Conservation (phyloP, 1,140 invertebrate species). For the Drosophila kurseongensis region DNA sequence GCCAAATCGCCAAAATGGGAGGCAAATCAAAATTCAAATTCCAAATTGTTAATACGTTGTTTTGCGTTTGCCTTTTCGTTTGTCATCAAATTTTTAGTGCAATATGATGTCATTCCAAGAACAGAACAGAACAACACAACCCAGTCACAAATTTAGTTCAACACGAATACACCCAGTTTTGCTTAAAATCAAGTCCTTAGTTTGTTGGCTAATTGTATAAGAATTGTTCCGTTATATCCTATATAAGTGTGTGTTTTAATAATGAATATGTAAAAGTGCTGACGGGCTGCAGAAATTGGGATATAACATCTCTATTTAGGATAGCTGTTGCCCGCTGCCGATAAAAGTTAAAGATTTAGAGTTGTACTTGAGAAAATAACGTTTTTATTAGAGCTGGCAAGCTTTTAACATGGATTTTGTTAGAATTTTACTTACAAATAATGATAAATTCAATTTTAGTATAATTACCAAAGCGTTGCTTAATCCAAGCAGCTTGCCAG, state of each 20-base stretch:
- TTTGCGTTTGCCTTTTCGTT: slow-evolving; percentile 15
- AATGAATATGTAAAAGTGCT: neutral
- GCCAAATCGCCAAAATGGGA: slow-evolving; percentile 1
- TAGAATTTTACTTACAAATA: too few species aligned
- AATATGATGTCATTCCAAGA: slow-evolving; percentile 54
- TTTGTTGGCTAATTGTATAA: slow-evolving; percentile 36
- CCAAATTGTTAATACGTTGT: neutral
- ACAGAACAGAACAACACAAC: slow-evolving; percentile 31
- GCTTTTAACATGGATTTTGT: too few species aligned
- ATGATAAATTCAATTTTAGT: too few species aligned
- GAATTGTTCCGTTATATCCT: slow-evolving; percentile 5
- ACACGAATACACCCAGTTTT: slow-evolving; percentile 32
- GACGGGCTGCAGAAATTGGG: too few species aligned
- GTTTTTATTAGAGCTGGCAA: too few species aligned
- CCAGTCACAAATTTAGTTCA: neutral
- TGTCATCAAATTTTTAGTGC: slow-evolving; percentile 64
- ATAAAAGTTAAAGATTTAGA: neutral
- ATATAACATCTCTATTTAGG: too few species aligned
- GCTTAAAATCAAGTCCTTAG: slow-evolving; percentile 22
- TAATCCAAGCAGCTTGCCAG: too few species aligned
- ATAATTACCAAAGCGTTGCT: too few species aligned
- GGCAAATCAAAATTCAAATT: slow-evolving; percentile 11
- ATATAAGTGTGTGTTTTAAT: slow-evolving; percentile 8
- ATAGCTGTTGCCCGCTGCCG: neutral
- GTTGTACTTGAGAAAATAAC: slow-evolving; percentile 1